Conservation (phyloP, 2,113 vertebrate genomes). For the Ciconia boyciana region DNA sequence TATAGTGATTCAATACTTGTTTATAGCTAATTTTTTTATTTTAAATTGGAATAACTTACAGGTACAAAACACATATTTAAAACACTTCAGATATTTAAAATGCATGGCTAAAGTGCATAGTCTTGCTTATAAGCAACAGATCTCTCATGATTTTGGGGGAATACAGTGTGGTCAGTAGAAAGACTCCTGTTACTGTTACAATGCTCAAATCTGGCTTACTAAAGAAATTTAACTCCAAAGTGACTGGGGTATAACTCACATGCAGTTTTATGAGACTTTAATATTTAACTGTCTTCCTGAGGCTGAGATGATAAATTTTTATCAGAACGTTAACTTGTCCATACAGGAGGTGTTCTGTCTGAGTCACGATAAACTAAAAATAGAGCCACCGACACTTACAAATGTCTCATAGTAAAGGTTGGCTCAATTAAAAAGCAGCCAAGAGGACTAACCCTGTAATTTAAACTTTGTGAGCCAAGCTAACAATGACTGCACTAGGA, state of each 20-base stretch:
- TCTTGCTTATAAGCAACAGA: background rate
- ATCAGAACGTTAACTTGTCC: background rate
- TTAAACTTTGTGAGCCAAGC: background rate
- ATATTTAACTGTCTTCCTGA: background rate
- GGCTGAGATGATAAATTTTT: background rate
- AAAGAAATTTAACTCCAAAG: background rate
- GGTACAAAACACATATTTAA: background rate
- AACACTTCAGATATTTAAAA: background rate
- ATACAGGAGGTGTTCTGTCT: background rate
- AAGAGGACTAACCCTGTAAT: background rate
- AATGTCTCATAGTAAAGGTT: background rate
- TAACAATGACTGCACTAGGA: background rate
- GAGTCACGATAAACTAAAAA: background rate
- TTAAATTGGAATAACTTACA: background rate
- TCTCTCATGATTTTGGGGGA: background rate
- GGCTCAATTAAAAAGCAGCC: background rate
- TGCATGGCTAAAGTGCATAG: background rate
- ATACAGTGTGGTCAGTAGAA: background rate
- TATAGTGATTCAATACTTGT: background rate
- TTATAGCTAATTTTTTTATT: background rate
- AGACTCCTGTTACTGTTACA: background rate
- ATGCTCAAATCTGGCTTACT: background rate
- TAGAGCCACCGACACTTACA: background rate
- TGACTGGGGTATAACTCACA: background rate
- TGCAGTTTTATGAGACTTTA: background rate